Evolutionary conservation across 2,888 invertebrate species (phyloP), one percentile per base, ranked within the genome.

Genomic region (Drosophila meridionalis): DNA sequence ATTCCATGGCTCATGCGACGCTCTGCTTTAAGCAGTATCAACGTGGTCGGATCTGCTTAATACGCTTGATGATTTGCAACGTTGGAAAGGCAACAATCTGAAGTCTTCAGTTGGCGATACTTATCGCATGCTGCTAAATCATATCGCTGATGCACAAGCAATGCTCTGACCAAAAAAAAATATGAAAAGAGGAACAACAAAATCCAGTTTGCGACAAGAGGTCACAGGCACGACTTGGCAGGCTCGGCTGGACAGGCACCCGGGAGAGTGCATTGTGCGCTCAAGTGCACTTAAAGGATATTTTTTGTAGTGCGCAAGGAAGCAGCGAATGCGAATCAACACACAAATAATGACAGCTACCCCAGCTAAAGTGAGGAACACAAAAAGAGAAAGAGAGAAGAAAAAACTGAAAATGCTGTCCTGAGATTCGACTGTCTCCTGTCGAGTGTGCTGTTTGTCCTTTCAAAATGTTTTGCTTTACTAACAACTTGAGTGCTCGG

Each of bases 401-500:
- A 47, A 12, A 43, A 11, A 6, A 36, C 34, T 7, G 20, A 52
- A 42, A 40, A 56, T 42, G 30, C 67, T 76, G 67, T 68, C 68
- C 36, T 61, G 69, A 48, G 57, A 70, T 62, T 68, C 67, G 65
- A 62, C 69, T 66, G 62, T 67, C 68, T 70, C 70, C 63, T 62
- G 59, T 75, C 75, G 70, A 84, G 81, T 83, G 87, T 89, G 90
- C 89, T 57, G 60, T 78, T 83, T 75, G 85, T 86, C 87, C 89
- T 90, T 86, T 86, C 89, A 86, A 86, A 86, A 86, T 86, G 89
- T 86, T 86, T 85, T 86, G 90, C 90, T 90, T 86, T 86, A 78
- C 89, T 83, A 90, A 83, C 85, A 78, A 83, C 90, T 88, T 75
- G 86, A 86, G 85, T 86, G 90, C 89, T 86, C 72, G 71, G 62